Percentiles rank a stretch among this genome's conserved stretches.
phyloP scores from a whole-genome alignment of 2,113 vertebrate species.

The Xiphias gladius region DNA sequence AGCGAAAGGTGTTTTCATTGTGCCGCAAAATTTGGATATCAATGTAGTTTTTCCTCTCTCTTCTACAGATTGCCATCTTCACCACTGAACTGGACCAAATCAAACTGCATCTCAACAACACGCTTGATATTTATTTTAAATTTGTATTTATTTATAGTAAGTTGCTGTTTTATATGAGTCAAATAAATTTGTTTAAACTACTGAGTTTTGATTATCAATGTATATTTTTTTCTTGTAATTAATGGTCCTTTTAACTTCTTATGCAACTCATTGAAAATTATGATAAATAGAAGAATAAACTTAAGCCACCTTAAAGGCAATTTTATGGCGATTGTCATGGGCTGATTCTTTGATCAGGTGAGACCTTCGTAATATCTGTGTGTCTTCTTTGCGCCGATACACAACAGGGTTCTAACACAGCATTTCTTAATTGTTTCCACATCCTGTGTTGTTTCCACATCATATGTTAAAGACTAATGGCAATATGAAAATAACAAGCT shows the following conservation, averaged over 20 bases:
- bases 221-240: not conserved
- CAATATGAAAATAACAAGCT: not conserved
- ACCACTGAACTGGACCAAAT: conserved; percentile 61
- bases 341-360: conserved; percentile 1
- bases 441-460: conserved; percentile 5
- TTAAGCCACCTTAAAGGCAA: not conserved
- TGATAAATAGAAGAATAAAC: not conserved
- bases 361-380: conserved; percentile 11
- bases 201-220: not conserved
- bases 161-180: conserved; percentile 69
- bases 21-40: not conserved
- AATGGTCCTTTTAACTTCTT: not conserved
- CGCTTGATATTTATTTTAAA: conserved; percentile 50
- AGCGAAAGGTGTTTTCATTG: not conserved
- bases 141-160: conserved; percentile 70
- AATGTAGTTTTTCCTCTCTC: conserved; percentile 31
- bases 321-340: not conserved
- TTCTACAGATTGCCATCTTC: conserved; percentile 70
- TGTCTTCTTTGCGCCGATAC: not conserved
- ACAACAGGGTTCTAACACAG: not conserved
- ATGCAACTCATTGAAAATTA: not conserved
- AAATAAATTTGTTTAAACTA: conserved; percentile 58
- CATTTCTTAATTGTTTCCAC: not conserved
- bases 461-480: not conserved
- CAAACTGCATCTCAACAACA: conserved; percentile 33